Evolutionary conservation across 1,140 invertebrate species (phyloP), one percentile per base, ranked within the genome.

Genomic region (Drosophila rufa): DNA sequence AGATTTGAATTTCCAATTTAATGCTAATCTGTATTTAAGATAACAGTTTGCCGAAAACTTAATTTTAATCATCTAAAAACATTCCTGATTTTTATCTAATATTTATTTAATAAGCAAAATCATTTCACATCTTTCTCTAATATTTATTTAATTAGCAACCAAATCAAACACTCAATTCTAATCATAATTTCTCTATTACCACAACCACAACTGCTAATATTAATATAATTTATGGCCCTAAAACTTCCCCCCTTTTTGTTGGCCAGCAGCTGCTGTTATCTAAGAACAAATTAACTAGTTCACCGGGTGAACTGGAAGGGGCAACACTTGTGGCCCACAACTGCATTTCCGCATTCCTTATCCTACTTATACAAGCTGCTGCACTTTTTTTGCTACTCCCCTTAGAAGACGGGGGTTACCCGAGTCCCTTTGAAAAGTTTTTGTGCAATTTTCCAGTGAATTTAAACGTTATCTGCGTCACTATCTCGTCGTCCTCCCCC

Each of bases 301-400:
- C 67, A 70, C 22, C 40, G 48, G 67, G 62, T 70, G 67, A 70
- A 70, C 62, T 55, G 22, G 30, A 67, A 17, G 12, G 19, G 38
- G 19, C 0, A 11, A 8, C 66, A 42, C 38, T 62, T 27, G 46
- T 66, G 60, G 36, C 67, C 67, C 67, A 73, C 67, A 73, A 60
- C 67, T 73, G 67, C 69, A 73, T 73, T 73, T 73, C 69, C 69
- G 69, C 67, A 73, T 73, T 73, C 53, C 53, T 38, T 55, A 15
- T 5, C 12, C 66, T 36, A 11, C 22, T 46, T 36, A n/a, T n/a
- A 36, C 33, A 45, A 71, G 67, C 38, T 73, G 53, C 50, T 71
- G 68, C 40, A 42, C 50, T 69, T 58, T 17, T 17, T 58, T 33
- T 46, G 22, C 6, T 40, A 14, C n/a, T 33, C 30, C 30, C 40